Evolutionary conservation across 2,888 invertebrate species (phyloP), one percentile per base, ranked within the genome.

Genomic region (Helicoverpa assulta): DNA sequence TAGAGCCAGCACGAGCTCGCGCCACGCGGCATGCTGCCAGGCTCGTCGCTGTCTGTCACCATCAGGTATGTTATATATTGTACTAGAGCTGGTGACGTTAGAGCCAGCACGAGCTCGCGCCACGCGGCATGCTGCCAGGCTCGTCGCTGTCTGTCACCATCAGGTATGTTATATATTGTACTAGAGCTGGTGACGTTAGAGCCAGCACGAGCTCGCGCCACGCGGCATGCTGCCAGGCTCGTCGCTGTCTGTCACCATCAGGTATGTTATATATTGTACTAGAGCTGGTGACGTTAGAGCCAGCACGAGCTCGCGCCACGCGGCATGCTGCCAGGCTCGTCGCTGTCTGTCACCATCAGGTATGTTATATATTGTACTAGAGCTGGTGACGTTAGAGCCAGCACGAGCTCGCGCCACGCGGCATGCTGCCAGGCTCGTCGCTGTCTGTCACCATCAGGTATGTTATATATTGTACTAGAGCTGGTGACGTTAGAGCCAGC

Each of bases 21-120:
- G 53, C 40, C 10, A 14, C 40, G 14, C 80, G 71, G 0, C 69
- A 55, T 0, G 91, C 86, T 21, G 64, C 59, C 2, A 43, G 0
- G 7, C 8, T 71, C 5, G 43, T 77, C 7, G 54, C 66, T 14
- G 58, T 14, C 4, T 37, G 66, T 1, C 1, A 66, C 1, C 80
- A 77, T 1, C 77, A 78, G 80, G n/a, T n/a, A n/a, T n/a, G n/a
- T n/a, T n/a, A n/a, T n/a, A n/a, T n/a, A n/a, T n/a, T n/a, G n/a
- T n/a, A n/a, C n/a, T n/a, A n/a, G 99, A 99, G 88, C 95, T 98
- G 50, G 97, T 98, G 6, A 97, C 98, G 10, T 5, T 40, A 4
- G 12, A 14, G 0, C 70, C 0, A 73, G 78, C 0, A 88, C 90
- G 0, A 63, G 89, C 2, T 82, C 82, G 5, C 70, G 53, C 40